These are phyloP conservation scores for Leptatherina wallacei DNA, from an alignment of 2,797 vertebrate species.

Conservation along the genomic window DNA sequence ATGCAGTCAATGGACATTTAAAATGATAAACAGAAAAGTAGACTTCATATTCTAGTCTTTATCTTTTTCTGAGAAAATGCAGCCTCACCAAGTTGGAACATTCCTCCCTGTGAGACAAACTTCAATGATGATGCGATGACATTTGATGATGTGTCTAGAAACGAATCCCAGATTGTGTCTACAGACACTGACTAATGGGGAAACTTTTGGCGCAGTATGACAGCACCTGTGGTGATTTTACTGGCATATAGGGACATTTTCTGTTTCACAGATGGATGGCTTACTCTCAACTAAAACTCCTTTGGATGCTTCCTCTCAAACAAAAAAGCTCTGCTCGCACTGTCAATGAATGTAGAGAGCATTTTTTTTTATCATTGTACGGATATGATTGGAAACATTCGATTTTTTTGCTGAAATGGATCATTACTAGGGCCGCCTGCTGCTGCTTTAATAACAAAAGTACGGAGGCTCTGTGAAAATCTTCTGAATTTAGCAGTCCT, in stretches of 20 bases:
- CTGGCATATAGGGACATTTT: conserved; percentile 27
- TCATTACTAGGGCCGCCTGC: conserved; percentile 8
- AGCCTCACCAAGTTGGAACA: conserved; percentile 2
- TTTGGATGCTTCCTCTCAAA: conserved; percentile 13
- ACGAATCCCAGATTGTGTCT: conserved; percentile 39
- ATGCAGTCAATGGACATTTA: conserved; percentile 5
- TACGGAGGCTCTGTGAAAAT: conserved; percentile 19
- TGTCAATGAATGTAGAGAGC: conserved; percentile 3
- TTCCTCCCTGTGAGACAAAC: conserved; percentile 30
- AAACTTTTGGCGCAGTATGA: conserved; percentile 33
- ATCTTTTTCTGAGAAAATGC: neutral
- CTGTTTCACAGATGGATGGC: conserved; percentile 35
- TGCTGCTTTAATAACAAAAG: conserved; percentile 15
- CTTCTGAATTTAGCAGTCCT: conserved; percentile 12
- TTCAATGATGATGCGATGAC: conserved; percentile 32
- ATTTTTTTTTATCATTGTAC: conserved; percentile 4
- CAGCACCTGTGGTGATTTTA: conserved; percentile 33
- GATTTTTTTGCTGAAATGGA: conserved; percentile 5
- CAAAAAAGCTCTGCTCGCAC: neutral
- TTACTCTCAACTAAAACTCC: conserved; percentile 16
- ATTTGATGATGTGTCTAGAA: conserved; percentile 33
- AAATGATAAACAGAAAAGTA: neutral
- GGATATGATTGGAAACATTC: neutral
- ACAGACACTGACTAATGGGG: conserved; percentile 41
- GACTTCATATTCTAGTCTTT: neutral